Evolutionary conservation across 2,113 vertebrate species (phyloP).

Genomic region (Atractosteus spatula): DNA sequence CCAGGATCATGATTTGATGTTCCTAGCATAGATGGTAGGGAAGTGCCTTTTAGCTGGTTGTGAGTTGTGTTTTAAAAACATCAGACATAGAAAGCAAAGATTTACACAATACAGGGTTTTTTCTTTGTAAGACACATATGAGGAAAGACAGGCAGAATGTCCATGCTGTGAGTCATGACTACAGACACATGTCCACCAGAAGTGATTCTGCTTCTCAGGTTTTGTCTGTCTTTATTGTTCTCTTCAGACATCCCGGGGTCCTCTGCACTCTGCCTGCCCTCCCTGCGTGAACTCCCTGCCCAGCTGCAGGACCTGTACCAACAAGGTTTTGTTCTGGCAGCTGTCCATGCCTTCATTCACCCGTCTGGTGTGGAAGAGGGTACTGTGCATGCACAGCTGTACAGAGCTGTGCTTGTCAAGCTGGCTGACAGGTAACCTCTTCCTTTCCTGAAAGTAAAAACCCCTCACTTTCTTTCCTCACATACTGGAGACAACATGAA

Average conservation of each 20-base stretch:
- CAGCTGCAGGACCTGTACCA: slow-evolving; percentile 93
- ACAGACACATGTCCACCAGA: too few relatives aligned
- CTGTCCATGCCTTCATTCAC: slow-evolving; percentile 91
- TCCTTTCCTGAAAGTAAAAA: background rate
- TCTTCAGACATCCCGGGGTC: slow-evolving; percentile 71
- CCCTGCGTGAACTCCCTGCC: slow-evolving; percentile 81
- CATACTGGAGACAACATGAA: too few relatives aligned
- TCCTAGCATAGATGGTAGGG: too few relatives aligned
- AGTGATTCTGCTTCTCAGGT: slow-evolving; percentile 4
- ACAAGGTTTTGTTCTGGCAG: slow-evolving; percentile 84
- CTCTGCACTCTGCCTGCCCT: slow-evolving; percentile 83
- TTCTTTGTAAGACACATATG: too few relatives aligned
- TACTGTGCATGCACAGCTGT: slow-evolving; percentile 83
- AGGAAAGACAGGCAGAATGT: too few relatives aligned
- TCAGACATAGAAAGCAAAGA: too few relatives aligned
- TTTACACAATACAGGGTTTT: too few relatives aligned
- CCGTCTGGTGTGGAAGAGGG: slow-evolving; percentile 75
- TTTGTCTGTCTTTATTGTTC: slow-evolving; percentile 17
- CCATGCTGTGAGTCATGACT: too few relatives aligned
- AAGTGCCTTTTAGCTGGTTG: too few relatives aligned
- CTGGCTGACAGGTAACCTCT: slow-evolving; percentile 80
- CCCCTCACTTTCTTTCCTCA: background rate
- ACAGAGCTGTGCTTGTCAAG: slow-evolving; percentile 88
- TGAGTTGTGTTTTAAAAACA: too few relatives aligned
- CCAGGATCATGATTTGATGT: too few relatives aligned